Evolutionary conservation across 1,140 invertebrate genomes (phyloP).

Genomic region (Lanistes nyassanus): DNA sequence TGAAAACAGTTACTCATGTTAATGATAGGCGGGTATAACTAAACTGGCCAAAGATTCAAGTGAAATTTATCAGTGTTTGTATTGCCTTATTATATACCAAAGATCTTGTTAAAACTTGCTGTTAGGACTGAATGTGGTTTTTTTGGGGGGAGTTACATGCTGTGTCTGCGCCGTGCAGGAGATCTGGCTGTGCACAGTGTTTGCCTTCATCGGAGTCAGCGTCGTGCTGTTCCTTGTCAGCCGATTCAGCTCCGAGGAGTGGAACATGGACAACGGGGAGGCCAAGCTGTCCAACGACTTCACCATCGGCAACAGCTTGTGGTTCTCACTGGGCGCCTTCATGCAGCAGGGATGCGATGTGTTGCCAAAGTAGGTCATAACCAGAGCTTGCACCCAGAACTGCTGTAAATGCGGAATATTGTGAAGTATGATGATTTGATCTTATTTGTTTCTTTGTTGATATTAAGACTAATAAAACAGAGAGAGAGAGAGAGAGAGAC

Average conservation of each 20-base stretch:
- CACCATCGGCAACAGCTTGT: conserved; percentile 91
- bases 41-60: too few species aligned
- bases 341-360: conserved; percentile 99
- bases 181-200: conserved; percentile 43
- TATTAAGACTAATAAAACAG: too few species aligned
- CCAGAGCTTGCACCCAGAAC: neutral
- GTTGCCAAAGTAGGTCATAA: conserved; percentile 82
- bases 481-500: too few species aligned
- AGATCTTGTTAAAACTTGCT: too few species aligned
- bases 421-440: too few species aligned
- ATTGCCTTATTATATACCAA: too few species aligned
- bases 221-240: conserved; percentile 94
- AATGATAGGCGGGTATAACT: too few species aligned
- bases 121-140: too few species aligned
- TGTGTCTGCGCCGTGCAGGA: conserved; percentile 5
- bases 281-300: conserved; percentile 85
- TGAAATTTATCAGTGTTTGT: too few species aligned
- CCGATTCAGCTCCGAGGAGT: conserved; percentile 94
- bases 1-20: too few species aligned
- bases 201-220: conserved; percentile 80
- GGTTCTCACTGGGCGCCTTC: conserved; percentile 93
- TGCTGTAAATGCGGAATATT: too few species aligned
- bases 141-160: neutral
- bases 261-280: conserved; percentile 73
- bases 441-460: too few species aligned